Evolutionary conservation across 1,140 invertebrate genomes (phyloP), one percentile per base, ranked within the genome.

Genomic region (roundworm (Caenorhabditis elegans)): DNA sequence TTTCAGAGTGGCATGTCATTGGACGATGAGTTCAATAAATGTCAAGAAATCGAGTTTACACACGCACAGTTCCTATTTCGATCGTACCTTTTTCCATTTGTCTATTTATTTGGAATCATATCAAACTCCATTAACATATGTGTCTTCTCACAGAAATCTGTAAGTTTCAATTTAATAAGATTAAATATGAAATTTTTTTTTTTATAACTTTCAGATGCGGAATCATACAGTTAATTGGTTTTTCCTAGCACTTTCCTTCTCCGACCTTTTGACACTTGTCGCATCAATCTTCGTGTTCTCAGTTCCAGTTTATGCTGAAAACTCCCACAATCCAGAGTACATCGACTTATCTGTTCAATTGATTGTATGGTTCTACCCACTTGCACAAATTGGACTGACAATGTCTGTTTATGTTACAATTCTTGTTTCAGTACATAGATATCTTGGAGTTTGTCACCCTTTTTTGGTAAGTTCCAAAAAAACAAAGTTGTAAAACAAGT

Each of bases 221-320:
- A 70, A 36, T 24, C 82, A 83, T 15, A 49, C 78, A 19, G 79
- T 83, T 15, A 83, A 83, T 51, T 83, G 82, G 82, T 83, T 83
- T 65, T 83, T 83, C 76, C 53, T 83, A 17, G 82, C 80, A 4
- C 76, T 83, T 46, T 70, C 51, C 39, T 36, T 77, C 70, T 49
- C 48, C 0, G 82, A 83, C 34, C 48, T 82, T 2, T 43, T 55
- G 4, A 65, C 81, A 8, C 82, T 83, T 17, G 47, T 83, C 31
- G 76, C 82, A 1, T 82, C 82, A 4, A 82, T 83, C 53, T 83
- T 83, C 39, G 79, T 83, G 11, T 82, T 83, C 36, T 82, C 80
- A 8, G 49, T 83, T 36, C 82, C 82, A 22, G 82, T 83, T 19
- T 79, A 79, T 34, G 82, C 82, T 28, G 82, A 83, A 53, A 53